Evolutionary conservation across 2,113 vertebrate genomes (phyloP).

Genomic region (Meleagris gallopavo): DNA sequence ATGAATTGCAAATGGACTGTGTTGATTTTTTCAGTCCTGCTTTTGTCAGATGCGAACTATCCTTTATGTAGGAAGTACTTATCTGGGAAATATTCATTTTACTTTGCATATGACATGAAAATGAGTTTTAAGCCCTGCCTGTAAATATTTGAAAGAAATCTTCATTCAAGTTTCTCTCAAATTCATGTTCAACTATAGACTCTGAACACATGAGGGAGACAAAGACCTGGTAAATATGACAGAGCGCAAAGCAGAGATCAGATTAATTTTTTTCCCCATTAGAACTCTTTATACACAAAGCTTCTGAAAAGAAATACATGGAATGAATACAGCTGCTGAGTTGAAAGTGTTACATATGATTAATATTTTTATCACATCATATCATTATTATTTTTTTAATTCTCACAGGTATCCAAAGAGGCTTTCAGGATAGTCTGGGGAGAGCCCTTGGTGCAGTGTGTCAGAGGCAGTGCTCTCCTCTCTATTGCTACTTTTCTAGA

Average conservation of each 20-base stretch:
- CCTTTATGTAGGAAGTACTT: constrained; percentile 38
- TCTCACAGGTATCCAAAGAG: neutral
- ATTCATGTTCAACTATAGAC: constrained; percentile 25
- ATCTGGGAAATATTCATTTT: constrained; percentile 46
- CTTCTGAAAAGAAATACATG: neutral
- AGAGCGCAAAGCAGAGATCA: neutral
- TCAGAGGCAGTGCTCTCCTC: neutral
- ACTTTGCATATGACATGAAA: neutral
- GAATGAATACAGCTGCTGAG: neutral
- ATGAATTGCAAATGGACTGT: constrained; percentile 28
- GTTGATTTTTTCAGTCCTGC: constrained; percentile 36
- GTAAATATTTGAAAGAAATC: neutral
- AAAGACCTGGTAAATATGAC: constrained; percentile 69
- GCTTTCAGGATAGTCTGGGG: neutral
- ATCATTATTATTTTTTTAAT: neutral
- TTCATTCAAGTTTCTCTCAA: neutral
- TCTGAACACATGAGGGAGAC: constrained; percentile 80
- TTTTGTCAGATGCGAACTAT: constrained; percentile 38
- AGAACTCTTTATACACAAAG: neutral
- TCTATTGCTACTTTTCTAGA: neutral
- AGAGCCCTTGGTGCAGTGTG: neutral
- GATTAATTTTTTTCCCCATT: neutral
- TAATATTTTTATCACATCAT: neutral
- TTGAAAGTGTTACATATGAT: neutral
- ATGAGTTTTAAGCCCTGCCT: neutral